phyloP scores from a whole-genome alignment of 2,797 vertebrate species.

The Sitta carolinensis region DNA sequence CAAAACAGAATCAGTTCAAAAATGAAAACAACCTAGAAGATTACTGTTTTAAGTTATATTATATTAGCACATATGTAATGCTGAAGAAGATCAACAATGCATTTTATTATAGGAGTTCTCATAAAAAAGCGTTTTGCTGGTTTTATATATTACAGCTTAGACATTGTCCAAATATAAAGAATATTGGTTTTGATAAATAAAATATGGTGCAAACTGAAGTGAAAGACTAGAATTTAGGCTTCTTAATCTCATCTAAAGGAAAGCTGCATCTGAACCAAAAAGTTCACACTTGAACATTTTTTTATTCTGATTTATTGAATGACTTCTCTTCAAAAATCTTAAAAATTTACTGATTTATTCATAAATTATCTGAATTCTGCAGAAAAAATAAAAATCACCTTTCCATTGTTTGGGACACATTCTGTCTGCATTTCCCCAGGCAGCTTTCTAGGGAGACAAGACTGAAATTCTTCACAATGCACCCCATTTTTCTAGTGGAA shows the following conservation, averaged over 20 bases:
- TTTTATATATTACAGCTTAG: constrained; percentile 44
- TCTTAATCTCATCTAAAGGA: constrained; percentile 31
- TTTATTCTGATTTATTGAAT: background rate
- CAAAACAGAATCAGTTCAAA: background rate
- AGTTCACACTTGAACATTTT: background rate
- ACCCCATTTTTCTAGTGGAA: background rate
- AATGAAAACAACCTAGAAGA: constrained; percentile 27
- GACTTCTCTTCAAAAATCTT: background rate
- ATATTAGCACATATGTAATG: background rate
- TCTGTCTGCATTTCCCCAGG: background rate
- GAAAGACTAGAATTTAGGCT: constrained; percentile 34
- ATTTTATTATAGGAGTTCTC: constrained; percentile 35
- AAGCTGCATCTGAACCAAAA: constrained; percentile 5
- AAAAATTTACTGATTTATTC: background rate
- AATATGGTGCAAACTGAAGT: background rate
- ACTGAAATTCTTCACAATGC: background rate
- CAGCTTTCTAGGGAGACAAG: background rate
- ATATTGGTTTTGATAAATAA: constrained; percentile 29
- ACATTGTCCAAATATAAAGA: background rate
- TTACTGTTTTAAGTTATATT: constrained; percentile 23
- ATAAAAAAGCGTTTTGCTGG: background rate
- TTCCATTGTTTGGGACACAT: background rate
- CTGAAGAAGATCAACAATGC: constrained; percentile 11
- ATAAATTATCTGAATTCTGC: background rate
- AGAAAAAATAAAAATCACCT: background rate